Evolutionary conservation across 2,113 vertebrate species (phyloP), one percentile per base, ranked within the genome.

Genomic region (Athene noctua): DNA sequence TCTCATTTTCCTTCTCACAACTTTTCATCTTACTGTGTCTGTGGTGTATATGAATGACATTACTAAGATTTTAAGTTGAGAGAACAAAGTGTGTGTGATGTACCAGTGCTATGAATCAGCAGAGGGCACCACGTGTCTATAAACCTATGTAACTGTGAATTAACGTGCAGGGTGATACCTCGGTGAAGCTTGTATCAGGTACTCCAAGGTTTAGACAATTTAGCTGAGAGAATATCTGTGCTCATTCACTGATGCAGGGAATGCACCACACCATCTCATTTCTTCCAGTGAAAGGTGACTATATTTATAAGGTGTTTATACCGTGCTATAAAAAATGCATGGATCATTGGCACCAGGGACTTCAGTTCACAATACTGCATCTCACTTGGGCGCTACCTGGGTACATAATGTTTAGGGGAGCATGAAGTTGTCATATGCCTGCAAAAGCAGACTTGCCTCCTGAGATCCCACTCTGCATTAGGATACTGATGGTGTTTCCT

Each of bases 91-190:
- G 38, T n/a, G 46, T 36, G 77, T 34, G 57, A 13, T 54, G 61
- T n/a, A 32, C 20, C 72, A 32, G 47, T 18, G 68, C 75, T 89
- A 44, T 5, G 91, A 46, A 75, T 97, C 97, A 89, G 94, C 83
- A 97, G 95, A 91, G 95, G 97, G 97, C 95, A 97, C 88, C 91
- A 3, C 2, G 1, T 89, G 86, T 91, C 77, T 67, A 34, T 23
- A 79, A 94, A 89, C 68, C 44, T 13, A 3, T 3, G 16, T 47
- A 75, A 23, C 75, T 54, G 25, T 19, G 65, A 65, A 58, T 91
- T 89, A 89, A 15, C 38, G 74, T 86, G 51, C 91, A 40, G 73
- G 27, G 46, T 59, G 79, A 66, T 32, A 44, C 8, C 65, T 44
- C 22, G 40, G 23, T 61, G 77, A 86, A 67, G 73, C n/a, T 86